These are phyloP conservation scores for Brachystomella parvula DNA, from an alignment of 1,140 invertebrate species.

Conservation along the genomic window DNA sequence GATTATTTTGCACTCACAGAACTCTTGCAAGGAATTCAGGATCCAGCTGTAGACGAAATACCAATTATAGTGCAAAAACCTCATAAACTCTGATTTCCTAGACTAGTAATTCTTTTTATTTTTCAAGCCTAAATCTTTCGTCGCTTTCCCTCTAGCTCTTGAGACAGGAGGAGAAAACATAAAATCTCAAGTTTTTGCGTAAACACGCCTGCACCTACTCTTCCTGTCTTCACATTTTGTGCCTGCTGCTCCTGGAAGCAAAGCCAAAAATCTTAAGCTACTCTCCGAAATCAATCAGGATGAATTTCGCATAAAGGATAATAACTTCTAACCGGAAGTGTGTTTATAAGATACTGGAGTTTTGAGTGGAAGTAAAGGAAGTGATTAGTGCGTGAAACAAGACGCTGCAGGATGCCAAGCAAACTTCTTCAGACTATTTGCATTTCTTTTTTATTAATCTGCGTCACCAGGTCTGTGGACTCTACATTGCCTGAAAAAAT, in stretches of 20 bases:
- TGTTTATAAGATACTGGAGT: no score
- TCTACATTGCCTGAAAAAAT: background rate
- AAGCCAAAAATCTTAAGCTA: background rate
- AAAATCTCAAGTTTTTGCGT: background rate
- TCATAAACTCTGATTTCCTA: background rate
- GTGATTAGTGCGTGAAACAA: background rate
- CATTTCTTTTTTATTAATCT: background rate
- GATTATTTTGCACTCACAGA: background rate
- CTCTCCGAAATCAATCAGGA: no score
- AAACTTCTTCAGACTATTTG: background rate
- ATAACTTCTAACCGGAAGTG: background rate
- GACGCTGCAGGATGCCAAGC: background rate
- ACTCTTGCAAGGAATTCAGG: background rate
- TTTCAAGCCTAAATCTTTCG: background rate
- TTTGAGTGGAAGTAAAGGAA: no score
- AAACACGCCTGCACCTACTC: background rate
- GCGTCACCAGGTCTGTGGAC: background rate
- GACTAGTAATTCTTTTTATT: background rate
- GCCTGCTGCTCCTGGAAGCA: background rate
- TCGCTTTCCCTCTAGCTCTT: background rate
- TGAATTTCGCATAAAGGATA: background rate
- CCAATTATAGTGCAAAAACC: background rate
- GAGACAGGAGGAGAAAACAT: background rate
- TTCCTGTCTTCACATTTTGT: background rate
- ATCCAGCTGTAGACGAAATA: no score